Evolutionary conservation across 1,140 invertebrate species (phyloP).

Genomic region (Drosophila fuyamai): DNA sequence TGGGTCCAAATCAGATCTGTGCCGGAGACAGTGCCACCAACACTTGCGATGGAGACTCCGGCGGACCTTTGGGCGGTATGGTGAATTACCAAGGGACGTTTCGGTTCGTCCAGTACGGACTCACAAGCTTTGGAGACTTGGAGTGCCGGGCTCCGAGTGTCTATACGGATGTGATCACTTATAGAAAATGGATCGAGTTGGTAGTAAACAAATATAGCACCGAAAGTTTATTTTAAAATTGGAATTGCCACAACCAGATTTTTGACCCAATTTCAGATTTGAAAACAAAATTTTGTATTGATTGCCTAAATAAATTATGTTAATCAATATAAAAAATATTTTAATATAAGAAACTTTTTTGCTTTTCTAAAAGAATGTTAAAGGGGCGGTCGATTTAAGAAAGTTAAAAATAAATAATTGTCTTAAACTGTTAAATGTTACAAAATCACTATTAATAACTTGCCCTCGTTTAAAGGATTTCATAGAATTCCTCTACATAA

Average conservation of each 20-base stretch:
- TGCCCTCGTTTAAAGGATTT: not conserved
- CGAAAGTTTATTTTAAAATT: not conserved
- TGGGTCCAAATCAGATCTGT: not conserved
- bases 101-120: not conserved
- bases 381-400: too few species aligned
- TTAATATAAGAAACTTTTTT: too few species aligned
- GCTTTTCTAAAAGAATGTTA: too few species aligned
- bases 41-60: conserved; percentile 3
- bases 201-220: not conserved
- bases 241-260: too few species aligned
- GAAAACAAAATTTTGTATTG: too few species aligned
- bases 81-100: not conserved
- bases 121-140: not conserved
- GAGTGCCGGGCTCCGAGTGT: not conserved
- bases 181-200: not conserved
- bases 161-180: not conserved
- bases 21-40: not conserved
- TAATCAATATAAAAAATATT: too few species aligned
- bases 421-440: too few species aligned
- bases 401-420: too few species aligned
- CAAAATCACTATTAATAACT: too few species aligned
- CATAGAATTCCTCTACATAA: not conserved
- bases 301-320: too few species aligned
- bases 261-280: too few species aligned
- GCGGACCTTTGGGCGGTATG: not conserved